phyloP scores from a whole-genome alignment of 1,140 invertebrate species.

The Drosophila sproati region DNA sequence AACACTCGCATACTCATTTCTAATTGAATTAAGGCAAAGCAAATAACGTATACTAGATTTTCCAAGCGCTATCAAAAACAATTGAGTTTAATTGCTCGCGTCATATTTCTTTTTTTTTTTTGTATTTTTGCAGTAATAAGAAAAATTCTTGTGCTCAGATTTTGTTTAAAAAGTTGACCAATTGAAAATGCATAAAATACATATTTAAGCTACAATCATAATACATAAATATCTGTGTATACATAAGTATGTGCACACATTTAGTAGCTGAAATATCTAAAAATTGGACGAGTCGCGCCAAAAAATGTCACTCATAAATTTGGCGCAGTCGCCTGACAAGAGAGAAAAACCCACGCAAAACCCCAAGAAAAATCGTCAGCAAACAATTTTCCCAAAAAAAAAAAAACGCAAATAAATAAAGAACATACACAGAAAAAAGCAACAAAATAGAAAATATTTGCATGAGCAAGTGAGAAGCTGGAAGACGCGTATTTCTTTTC shows the following conservation, averaged over 20 bases:
- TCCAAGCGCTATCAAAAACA: slow-evolving; percentile 71
- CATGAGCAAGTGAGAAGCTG: slow-evolving; percentile 19
- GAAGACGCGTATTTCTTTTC: slow-evolving; percentile 26
- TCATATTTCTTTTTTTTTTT: slow-evolving; percentile 40
- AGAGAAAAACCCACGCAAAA: slow-evolving; percentile 52
- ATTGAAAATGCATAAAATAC: slow-evolving; percentile 76
- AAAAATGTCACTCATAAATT: slow-evolving; percentile 79
- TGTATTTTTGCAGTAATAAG: slow-evolving; percentile 16
- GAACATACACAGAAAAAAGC: slow-evolving; percentile 24
- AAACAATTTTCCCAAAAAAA: slow-evolving; percentile 40
- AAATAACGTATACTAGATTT: slow-evolving; percentile 81
- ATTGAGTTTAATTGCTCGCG: slow-evolving; percentile 82
- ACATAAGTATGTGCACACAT: slow-evolving; percentile 18
- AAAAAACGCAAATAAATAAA: slow-evolving; percentile 17
- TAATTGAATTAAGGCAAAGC: slow-evolving; percentile 83
- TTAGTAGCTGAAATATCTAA: slow-evolving; percentile 39
- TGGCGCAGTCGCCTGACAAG: slow-evolving; percentile 50
- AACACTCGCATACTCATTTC: slow-evolving; percentile 54
- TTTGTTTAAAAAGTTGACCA: slow-evolving; percentile 26
- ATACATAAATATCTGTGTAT: slow-evolving; percentile 12
- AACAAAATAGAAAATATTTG: slow-evolving; percentile 58
- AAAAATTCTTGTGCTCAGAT: slow-evolving; percentile 22
- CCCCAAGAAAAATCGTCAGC: slow-evolving; percentile 34
- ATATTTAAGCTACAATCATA: slow-evolving; percentile 1
- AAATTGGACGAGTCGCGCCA: slow-evolving; percentile 53